Conservation (phyloP, 2,888 invertebrate species). For the Nesidiocoris tenuis region DNA sequence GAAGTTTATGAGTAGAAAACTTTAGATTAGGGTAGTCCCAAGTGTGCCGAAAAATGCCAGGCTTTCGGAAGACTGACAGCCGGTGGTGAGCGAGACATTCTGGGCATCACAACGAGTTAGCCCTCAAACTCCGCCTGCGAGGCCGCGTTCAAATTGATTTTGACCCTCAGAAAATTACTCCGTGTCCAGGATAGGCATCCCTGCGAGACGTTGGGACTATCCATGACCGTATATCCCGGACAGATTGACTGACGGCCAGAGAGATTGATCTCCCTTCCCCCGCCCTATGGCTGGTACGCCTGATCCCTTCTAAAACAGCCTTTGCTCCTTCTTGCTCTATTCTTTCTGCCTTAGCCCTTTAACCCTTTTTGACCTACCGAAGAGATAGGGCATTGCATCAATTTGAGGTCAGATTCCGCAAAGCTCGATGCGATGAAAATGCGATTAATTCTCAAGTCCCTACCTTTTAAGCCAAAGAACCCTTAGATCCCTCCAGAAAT, state of each 20-base stretch:
- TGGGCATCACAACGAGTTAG: background rate
- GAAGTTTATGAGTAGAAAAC: background rate
- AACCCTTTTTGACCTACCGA: background rate
- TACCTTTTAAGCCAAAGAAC: no score
- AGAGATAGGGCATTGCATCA: no score
- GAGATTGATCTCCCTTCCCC: background rate
- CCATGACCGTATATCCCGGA: background rate
- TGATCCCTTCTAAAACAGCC: background rate
- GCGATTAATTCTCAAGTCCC: no score
- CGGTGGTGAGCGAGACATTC: background rate
- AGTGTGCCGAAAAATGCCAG: background rate
- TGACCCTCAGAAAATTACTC: background rate
- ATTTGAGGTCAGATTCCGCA: no score
- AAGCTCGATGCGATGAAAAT: no score
- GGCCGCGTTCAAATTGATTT: background rate
- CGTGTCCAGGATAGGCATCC: background rate
- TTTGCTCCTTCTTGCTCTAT: background rate
- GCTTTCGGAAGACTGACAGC: background rate
- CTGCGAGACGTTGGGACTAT: background rate
- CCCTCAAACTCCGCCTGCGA: background rate
- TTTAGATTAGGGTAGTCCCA: background rate
- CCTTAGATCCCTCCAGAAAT: no score
- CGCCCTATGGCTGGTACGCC: background rate
- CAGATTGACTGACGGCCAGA: background rate
- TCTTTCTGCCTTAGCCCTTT: background rate